Conservation (phyloP, 2,113 vertebrate species). For the Gymnorhina tibicen region DNA sequence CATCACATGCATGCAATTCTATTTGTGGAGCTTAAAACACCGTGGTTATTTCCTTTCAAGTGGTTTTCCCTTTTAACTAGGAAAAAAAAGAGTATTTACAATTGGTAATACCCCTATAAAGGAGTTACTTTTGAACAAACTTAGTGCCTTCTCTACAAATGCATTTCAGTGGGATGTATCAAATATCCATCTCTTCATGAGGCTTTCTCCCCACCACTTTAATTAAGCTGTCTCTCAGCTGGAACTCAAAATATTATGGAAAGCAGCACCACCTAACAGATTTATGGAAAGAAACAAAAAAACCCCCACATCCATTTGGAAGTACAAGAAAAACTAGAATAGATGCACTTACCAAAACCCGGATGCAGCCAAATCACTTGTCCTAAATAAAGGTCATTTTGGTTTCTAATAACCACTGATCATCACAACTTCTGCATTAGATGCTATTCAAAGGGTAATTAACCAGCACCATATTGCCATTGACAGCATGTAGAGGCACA, state of each 20-base stretch:
- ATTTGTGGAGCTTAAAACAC: not conserved
- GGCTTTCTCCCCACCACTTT: not conserved
- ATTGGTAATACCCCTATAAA: not conserved
- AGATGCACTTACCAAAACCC: not conserved
- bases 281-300: not conserved
- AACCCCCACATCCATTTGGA: not conserved
- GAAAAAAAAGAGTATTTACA: not conserved
- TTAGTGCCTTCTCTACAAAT: not conserved
- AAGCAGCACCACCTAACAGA: not conserved
- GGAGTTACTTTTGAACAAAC: not conserved
- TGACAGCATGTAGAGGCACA: not conserved
- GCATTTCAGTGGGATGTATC: not conserved
- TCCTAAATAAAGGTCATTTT: constrained; percentile 2
- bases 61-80: not conserved
- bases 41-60: not conserved
- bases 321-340: not conserved
- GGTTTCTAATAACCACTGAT: not conserved
- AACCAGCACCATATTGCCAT: constrained; percentile 6
- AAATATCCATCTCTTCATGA: not conserved
- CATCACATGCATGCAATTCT: not conserved
- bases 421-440: not conserved
- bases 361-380: not conserved
- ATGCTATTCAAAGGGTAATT: not conserved
- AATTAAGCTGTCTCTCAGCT: not conserved
- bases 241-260: not conserved